Evolutionary conservation across 2,113 vertebrate species (phyloP).

Genomic region (Centropus unirufus): DNA sequence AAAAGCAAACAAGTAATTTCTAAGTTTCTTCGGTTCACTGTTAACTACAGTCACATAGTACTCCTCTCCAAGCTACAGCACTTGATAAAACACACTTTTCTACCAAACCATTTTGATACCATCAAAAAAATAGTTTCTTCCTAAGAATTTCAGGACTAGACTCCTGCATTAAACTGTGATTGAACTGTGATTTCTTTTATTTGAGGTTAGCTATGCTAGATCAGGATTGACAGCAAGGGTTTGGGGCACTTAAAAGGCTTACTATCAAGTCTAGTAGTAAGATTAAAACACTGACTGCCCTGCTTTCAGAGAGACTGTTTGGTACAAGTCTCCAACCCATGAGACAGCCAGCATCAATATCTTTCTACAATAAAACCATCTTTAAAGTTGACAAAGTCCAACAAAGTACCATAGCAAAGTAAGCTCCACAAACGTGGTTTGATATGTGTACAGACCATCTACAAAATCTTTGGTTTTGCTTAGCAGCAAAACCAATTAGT

Average conservation of each 20-base stretch:
- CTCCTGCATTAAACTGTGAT: neutral
- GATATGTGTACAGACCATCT: neutral
- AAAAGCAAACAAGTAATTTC: neutral
- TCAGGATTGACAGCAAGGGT: neutral
- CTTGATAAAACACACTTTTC: neutral
- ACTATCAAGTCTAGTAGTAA: neutral
- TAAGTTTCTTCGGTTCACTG: neutral
- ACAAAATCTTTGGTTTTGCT: constrained; percentile 8
- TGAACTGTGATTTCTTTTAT: neutral
- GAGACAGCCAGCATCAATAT: neutral
- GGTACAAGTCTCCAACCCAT: neutral
- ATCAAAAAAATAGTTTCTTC: neutral
- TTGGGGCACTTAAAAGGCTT: neutral
- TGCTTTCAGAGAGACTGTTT: neutral
- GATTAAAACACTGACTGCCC: neutral
- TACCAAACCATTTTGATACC: neutral
- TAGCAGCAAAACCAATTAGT: constrained; percentile 37
- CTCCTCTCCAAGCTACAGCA: neutral
- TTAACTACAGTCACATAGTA: neutral
- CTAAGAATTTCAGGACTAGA: neutral
- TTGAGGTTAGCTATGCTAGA: neutral
- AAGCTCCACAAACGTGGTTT: neutral
- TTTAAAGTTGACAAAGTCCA: neutral
- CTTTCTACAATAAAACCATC: neutral
- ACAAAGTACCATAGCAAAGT: neutral